Evolutionary conservation across 2,888 invertebrate species (phyloP).

Genomic region (Malthinus flaveolus): DNA sequence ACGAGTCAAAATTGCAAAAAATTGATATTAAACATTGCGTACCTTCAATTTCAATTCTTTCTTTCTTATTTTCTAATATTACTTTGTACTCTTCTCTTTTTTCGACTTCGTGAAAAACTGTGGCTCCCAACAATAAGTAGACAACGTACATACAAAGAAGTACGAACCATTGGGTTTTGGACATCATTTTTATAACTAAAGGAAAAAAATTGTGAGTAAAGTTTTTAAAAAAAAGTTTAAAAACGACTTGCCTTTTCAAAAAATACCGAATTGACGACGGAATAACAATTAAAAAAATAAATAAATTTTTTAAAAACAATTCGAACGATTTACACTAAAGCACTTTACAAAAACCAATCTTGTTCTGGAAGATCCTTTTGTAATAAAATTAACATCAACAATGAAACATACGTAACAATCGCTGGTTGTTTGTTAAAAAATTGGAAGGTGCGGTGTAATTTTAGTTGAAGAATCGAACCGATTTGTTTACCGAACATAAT

Average conservation of each 20-base stretch:
- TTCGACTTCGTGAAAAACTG: conserved; percentile 83
- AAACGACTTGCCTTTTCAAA: neutral
- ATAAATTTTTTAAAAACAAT: neutral
- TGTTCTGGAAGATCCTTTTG: conserved; percentile 42
- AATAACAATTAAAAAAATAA: neutral
- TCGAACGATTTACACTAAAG: neutral
- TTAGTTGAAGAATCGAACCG: conserved; percentile 23
- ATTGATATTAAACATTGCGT: conserved; percentile 46
- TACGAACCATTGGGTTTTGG: conserved; percentile 78
- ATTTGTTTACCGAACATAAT: conserved; percentile 31
- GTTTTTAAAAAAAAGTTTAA: neutral
- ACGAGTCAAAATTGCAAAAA: neutral
- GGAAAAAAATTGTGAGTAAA: neutral
- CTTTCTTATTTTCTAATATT: conserved; percentile 61
- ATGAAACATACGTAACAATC: conserved; percentile 37
- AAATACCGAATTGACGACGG: neutral
- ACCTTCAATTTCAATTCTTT: conserved; percentile 73
- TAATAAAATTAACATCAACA: conserved; percentile 41
- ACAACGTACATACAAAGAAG: conserved; percentile 63
- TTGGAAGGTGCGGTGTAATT: conserved; percentile 34
- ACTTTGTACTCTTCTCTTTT: conserved; percentile 69
- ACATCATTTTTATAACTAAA: conserved; percentile 65
- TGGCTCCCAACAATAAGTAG: conserved; percentile 81
- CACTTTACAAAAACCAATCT: conserved; percentile 8
- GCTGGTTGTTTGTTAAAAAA: conserved; percentile 30